Evolutionary conservation across 2,888 invertebrate genomes (phyloP).

Genomic region (Mechanitis messenoides): DNA sequence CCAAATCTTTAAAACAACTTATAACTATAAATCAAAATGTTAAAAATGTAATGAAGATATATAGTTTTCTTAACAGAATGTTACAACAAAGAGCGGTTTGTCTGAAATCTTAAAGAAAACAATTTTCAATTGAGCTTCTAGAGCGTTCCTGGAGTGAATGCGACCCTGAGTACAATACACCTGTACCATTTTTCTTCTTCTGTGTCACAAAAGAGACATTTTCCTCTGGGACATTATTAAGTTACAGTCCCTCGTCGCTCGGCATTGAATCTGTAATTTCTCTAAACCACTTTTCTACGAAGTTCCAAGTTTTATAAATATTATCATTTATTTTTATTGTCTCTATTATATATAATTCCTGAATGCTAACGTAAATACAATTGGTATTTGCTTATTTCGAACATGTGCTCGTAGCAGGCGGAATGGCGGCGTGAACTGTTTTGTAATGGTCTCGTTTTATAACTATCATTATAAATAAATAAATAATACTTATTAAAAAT

Average conservation of each 20-base stretch:
- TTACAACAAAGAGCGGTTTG: not conserved
- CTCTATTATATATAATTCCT: too few relatives aligned
- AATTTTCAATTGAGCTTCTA: constrained; percentile 8
- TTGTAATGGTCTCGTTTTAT: too few relatives aligned
- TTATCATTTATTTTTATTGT: too few relatives aligned
- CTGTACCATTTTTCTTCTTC: constrained; percentile 1
- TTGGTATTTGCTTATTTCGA: too few relatives aligned
- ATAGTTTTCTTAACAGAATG: too few relatives aligned
- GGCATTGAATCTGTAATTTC: constrained; percentile 6
- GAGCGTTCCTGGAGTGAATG: constrained; percentile 8
- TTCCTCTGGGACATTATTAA: constrained; percentile 9
- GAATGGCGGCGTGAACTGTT: too few relatives aligned
- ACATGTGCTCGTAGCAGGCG: too few relatives aligned
- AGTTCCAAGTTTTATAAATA: constrained; percentile 5
- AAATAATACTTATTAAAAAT: not conserved
- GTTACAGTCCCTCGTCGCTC: not conserved
- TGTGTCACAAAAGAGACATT: constrained; percentile 4
- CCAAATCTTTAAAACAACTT: too few relatives aligned
- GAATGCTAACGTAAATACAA: too few relatives aligned
- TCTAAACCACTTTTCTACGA: constrained; percentile 3
- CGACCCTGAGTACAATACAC: constrained; percentile 7
- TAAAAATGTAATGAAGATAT: too few relatives aligned
- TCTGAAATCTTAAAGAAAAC: not conserved
- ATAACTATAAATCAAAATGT: too few relatives aligned
- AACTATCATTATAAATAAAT: too few relatives aligned